Conservation (phyloP, 2,888 invertebrate species). For the Teleogryllus oceanicus region DNA sequence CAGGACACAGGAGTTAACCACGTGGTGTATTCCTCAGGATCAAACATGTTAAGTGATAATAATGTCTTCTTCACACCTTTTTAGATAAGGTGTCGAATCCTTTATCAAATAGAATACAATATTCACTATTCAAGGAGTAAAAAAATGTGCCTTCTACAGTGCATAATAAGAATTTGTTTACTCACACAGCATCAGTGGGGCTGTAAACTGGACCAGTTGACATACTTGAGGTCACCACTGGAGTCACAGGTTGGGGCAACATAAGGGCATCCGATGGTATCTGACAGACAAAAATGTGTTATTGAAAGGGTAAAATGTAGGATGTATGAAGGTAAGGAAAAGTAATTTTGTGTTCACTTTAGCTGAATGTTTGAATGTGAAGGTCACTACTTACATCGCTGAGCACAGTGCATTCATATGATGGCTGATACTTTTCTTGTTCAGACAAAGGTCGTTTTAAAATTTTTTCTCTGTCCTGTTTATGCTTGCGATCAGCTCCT, state of each 20-base stretch:
- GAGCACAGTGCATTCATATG: slow-evolving; percentile 91
- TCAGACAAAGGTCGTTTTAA: slow-evolving; percentile 77
- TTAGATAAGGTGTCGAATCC: too few species aligned
- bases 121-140: too few species aligned
- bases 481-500: slow-evolving; percentile 94
- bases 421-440: slow-evolving; percentile 90
- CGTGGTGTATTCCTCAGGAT: too few species aligned
- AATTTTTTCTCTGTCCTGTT: slow-evolving; percentile 93
- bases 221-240: slow-evolving; percentile 31
- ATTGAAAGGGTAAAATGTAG: not conserved
- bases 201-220: slow-evolving; percentile 30
- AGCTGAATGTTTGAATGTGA: too few species aligned
- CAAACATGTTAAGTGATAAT: too few species aligned
- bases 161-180: not conserved
- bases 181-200: slow-evolving; percentile 31
- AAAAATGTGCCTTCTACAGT: too few species aligned
- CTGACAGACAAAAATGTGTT: slow-evolving; percentile 26
- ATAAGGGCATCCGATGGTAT: slow-evolving; percentile 33
- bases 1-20: too few species aligned
- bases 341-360: too few species aligned
- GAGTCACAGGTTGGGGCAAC: slow-evolving; percentile 25
- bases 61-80: too few species aligned
- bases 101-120: too few species aligned
- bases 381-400: slow-evolving; percentile 66
- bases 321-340: not conserved